Conservation (phyloP, 2,797 vertebrate genomes). For the Sebastes minor region DNA sequence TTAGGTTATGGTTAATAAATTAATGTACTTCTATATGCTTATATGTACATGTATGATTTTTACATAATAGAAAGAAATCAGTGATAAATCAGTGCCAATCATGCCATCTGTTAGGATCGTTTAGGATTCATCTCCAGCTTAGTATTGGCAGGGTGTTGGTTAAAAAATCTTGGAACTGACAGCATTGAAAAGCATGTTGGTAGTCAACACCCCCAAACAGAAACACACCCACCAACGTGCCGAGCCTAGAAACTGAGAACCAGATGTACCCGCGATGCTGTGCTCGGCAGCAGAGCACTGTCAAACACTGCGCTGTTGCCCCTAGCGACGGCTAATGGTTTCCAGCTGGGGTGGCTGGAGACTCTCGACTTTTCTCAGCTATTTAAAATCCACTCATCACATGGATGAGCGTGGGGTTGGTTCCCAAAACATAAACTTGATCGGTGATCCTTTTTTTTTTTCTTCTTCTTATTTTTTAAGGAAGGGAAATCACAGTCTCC, state of each 20-base stretch:
- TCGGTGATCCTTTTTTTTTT: not conserved
- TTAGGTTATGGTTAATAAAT: not conserved
- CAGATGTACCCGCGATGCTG: conserved; percentile 74
- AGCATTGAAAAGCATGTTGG: conserved; percentile 41
- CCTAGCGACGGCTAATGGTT: conserved; percentile 80
- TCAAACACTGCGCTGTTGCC: conserved; percentile 77
- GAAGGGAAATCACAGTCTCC: not conserved
- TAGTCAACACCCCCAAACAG: conserved; percentile 47
- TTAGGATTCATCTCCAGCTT: conserved; percentile 16
- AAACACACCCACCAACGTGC: conserved; percentile 46
- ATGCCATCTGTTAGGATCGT: conserved; percentile 18
- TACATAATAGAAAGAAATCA: not conserved
- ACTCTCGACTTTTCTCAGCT: conserved; percentile 54
- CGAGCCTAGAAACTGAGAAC: conserved; percentile 60
- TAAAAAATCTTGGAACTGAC: conserved; percentile 45
- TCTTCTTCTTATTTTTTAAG: not conserved
- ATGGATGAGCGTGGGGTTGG: not conserved
- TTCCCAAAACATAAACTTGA: conserved; percentile 43
- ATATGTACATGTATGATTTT: not conserved
- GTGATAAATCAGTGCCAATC: not conserved
- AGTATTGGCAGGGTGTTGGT: conserved; percentile 9
- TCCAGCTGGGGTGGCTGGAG: conserved; percentile 74
- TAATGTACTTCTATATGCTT: not conserved
- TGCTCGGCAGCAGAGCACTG: conserved; percentile 67
- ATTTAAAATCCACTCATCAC: conserved; percentile 35